Percentiles rank a stretch among this genome's conserved stretches.
phyloP scores from a whole-genome alignment of 2,113 vertebrate species.

The Tricholaema leucomelas region DNA sequence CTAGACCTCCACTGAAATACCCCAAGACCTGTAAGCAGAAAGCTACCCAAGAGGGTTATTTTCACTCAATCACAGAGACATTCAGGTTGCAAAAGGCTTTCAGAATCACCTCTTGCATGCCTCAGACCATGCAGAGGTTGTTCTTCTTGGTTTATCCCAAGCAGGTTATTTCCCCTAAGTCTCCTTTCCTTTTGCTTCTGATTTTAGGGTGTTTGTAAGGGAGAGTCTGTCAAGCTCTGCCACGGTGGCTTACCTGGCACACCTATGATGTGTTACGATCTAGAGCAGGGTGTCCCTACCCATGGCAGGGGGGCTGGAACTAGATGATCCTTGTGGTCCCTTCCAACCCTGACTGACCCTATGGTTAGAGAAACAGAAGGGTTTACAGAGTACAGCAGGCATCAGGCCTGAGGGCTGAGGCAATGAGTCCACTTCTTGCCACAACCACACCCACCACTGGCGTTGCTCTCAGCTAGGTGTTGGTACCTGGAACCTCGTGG shows the following conservation, averaged over 20 bases:
- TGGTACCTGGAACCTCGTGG: not conserved
- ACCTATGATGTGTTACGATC: no score
- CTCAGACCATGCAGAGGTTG: not conserved
- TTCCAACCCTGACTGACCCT: no score
- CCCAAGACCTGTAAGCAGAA: not conserved
- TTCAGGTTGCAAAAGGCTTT: no score
- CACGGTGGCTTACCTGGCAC: not conserved
- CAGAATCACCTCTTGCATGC: not conserved
- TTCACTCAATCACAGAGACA: no score
- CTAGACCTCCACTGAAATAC: not conserved
- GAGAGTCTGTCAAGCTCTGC: not conserved
- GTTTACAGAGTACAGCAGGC: not conserved
- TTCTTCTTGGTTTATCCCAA: not conserved
- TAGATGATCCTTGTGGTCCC: no score
- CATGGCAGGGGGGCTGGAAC: no score
- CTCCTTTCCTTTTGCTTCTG: not conserved
- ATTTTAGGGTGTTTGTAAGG: not conserved
- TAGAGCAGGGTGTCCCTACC: no score
- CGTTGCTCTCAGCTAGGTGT: fast-evolving
- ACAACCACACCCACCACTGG: fast-evolving
- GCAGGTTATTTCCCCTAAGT: not conserved
- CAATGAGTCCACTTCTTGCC: not conserved
- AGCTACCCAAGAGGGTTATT: not conserved
- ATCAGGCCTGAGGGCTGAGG: not conserved
- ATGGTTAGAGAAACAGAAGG: not conserved